Evolutionary conservation across 2,797 vertebrate species (phyloP), one percentile per base, ranked within the genome.

Genomic region (Argentina silus): DNA sequence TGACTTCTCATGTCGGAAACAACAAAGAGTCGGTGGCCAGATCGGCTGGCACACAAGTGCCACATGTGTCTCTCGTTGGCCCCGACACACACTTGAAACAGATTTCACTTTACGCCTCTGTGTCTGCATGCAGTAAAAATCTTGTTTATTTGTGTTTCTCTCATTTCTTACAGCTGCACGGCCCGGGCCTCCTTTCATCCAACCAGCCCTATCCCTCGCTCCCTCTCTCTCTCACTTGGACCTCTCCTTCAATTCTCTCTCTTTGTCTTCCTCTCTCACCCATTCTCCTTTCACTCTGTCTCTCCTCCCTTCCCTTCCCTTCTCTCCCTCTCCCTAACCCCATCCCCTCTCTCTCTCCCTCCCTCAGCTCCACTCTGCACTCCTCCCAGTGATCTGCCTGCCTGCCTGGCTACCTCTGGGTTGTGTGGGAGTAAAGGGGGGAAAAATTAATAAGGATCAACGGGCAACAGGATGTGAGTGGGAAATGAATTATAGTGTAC

Each of bases 141-240:
- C 72, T 65, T 81, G 80, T 86, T 86, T 82, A 88, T 86, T 83
- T 83, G 78, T 74, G 64, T 82, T 82, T 76, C 79, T 83, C 80
- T 81, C 77, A 79, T 72, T 83, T 72, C 78, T 76, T 83, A 78
- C 77, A 70, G 81, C 75, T 82, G 83, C 59, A 0, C 21, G 21
- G 11, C 17, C 67, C 21, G 75, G 74, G 73, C 73, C 69, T 81
- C 78, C 76, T 80, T 82, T 75, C 73, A 84, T 78, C 65, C 67
- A 50, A 43, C 59, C 68, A 68, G 66, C 63, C 47, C 48, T 62
- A 68, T 62, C 63, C 47, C 48, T 65, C 43, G 51, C 70, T 27
- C 78, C 62, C 69, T 74, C 70, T 73, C 66, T 65, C 42, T 36
- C 51, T 69, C 47, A 8, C 63, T 48, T 36, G 27, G 1, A 36